Base-by-base conservation (phyloP, 2,797 vertebrate genomes). In the Labeo calbasu region DNA sequence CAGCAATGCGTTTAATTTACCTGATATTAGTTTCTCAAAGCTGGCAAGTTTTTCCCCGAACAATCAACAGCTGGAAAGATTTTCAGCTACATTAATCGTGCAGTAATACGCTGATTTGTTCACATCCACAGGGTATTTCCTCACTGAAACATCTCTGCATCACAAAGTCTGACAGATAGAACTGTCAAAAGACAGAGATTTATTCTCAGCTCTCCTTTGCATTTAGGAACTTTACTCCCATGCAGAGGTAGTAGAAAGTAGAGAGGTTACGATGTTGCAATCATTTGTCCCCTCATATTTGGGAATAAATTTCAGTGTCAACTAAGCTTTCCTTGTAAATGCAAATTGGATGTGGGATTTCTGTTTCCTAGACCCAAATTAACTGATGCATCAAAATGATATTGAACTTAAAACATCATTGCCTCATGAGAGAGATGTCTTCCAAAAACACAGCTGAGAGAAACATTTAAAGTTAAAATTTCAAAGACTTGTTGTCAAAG, bases 1-100 rank as follows among this genome's bases (percentile, higher is more conserved):
- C 13, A 51, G 46, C 19, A 50, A 80, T 19, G 43, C 5, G 7
- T 36, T 85, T 79, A 14, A 72, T 40, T 86, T 68, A 82, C 43
- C 75, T 61, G 14, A 84, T 73, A 55, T 79, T 65, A 71, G 28
- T 21, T 48, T 84, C 48, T 85, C 75, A 92, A 91, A 89, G 88
- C 90, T 77, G 90, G 83, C 65, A 86, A 76, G 87, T 83, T 86
- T 89, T 89, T 90, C 87, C 89, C 88, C 82, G 87, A 88, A 87
- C 90, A 92, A 86, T 87, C 89, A 91, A 89, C 94, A 93, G 92
- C 92, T 85, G 59, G 63, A 89, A 90, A 91, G 88, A 90, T 92
- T 92, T 92, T 91, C 89, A 92, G 89, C 90, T 88, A 89, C 93
- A 89, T 93, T 95, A 95, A 94, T 94, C 91, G 90, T 90, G 92